A percentile compares a stretch with the other conserved stretches of the same genome.
Evolutionary conservation across 1,140 invertebrate species (phyloP).

Genomic region (Chironomus tepperi): DNA sequence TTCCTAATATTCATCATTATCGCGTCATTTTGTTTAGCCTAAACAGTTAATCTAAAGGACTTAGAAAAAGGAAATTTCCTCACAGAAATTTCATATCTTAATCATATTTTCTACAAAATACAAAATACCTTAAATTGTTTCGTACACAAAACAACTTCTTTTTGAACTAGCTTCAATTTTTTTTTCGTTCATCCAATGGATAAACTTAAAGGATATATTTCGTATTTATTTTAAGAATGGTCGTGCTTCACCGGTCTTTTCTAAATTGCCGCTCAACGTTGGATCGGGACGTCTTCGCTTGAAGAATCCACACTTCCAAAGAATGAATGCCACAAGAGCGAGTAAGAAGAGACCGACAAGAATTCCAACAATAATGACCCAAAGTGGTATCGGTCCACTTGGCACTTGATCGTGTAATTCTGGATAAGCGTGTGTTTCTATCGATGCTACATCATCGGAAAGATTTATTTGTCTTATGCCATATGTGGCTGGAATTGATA

Average conservation of each 20-base stretch:
- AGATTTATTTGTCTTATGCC: constrained; percentile 60
- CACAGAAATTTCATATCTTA: neutral
- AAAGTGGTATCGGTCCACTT: constrained; percentile 59
- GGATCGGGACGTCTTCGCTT: constrained; percentile 70
- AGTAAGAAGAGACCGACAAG: constrained; percentile 70
- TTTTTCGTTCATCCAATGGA: neutral
- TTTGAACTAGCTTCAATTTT: too few relatives aligned
- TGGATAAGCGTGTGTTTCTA: constrained; percentile 71
- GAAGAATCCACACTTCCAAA: constrained; percentile 87
- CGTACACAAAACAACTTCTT: neutral
- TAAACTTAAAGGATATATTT: neutral
- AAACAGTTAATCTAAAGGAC: neutral
- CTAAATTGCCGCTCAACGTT: constrained; percentile 70
- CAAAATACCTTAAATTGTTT: neutral
- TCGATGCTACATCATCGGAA: constrained; percentile 49
- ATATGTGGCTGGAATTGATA: constrained; percentile 58
- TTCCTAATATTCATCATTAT: too few relatives aligned
- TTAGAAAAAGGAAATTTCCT: neutral
- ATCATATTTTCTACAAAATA: neutral
- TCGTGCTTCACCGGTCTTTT: constrained; percentile 60
- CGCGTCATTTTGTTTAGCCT: too few relatives aligned
- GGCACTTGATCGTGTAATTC: constrained; percentile 60
- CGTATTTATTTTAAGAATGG: constrained; percentile 43
- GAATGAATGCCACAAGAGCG: constrained; percentile 60
- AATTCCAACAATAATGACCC: constrained; percentile 74